A percentile compares a stretch with the other conserved stretches of the same genome.
Evolutionary conservation across 2,113 vertebrate species (phyloP).

Genomic region (Aramus guarauna): DNA sequence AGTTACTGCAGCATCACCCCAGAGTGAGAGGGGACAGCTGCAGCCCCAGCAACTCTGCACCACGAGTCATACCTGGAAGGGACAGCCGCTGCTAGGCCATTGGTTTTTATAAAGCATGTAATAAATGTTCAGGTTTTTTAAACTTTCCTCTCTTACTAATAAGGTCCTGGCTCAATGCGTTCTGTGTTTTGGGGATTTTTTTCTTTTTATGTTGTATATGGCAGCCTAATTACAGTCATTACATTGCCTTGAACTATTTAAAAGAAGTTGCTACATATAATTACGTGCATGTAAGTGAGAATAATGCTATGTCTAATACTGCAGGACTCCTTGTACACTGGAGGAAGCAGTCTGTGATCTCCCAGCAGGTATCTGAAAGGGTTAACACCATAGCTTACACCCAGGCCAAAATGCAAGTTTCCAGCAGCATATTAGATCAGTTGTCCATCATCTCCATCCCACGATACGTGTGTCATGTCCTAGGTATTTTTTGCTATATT

Average conservation of each 20-base stretch:
- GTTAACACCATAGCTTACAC: neutral
- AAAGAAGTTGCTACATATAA: constrained; percentile 16
- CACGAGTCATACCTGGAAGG: accelerated
- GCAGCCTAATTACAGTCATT: constrained; percentile 51
- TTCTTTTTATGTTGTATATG: neutral
- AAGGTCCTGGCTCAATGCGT: neutral
- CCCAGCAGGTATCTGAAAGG: neutral
- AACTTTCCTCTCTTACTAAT: neutral
- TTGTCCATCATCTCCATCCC: neutral
- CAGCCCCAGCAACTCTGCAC: neutral
- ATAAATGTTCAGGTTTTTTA: neutral
- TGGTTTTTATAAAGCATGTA: neutral
- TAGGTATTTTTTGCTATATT: neutral
- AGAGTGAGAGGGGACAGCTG: accelerated
- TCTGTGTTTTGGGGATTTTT: neutral
- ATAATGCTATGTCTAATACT: neutral
- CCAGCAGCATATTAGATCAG: neutral
- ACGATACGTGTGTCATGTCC: accelerated
- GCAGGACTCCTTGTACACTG: neutral
- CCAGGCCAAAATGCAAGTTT: neutral
- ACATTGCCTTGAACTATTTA: neutral
- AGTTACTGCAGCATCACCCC: neutral
- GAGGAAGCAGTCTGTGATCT: neutral
- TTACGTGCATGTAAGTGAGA: neutral
- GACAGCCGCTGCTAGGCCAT: neutral